Percentiles rank a stretch among this genome's conserved stretches.
phyloP scores from a whole-genome alignment of 2,797 vertebrate genomes.

The Selene dorsalis region DNA sequence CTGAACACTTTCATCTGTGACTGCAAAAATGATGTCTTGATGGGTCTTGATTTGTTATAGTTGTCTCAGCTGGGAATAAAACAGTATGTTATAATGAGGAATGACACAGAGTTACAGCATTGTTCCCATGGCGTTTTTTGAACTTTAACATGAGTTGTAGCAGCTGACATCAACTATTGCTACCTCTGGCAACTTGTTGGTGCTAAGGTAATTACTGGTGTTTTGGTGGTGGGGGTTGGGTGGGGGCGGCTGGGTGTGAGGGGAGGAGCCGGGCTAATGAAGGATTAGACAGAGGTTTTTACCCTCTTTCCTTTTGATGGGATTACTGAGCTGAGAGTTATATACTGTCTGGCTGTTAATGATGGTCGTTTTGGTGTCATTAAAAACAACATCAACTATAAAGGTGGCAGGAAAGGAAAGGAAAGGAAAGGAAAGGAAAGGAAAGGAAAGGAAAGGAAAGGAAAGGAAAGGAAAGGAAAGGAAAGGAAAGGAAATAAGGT shows the following conservation, averaged over 20 bases:
- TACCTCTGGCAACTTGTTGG: slow-evolving; percentile 80
- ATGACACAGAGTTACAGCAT: slow-evolving; percentile 28
- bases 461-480: slow-evolving; percentile 17
- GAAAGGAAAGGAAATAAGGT: slow-evolving; percentile 26
- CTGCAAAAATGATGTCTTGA: neutral
- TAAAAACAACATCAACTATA: slow-evolving; percentile 73
- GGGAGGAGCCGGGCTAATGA: slow-evolving; percentile 82
- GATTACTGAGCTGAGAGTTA: slow-evolving; percentile 77
- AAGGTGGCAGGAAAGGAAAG: slow-evolving; percentile 46
- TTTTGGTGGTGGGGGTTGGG: slow-evolving; percentile 37
- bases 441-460: slow-evolving; percentile 30
- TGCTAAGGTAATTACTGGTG: slow-evolving; percentile 77
- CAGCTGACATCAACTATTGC: slow-evolving; percentile 63
- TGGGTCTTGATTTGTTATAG: slow-evolving; percentile 23
- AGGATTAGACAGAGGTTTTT: slow-evolving; percentile 81
- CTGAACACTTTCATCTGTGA: neutral
- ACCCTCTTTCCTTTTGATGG: slow-evolving; percentile 83
- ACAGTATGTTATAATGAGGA: slow-evolving; percentile 20
- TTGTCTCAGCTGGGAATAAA: neutral
- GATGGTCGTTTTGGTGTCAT: slow-evolving; percentile 76
- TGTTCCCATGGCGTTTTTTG: slow-evolving; percentile 45
- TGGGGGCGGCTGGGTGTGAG: slow-evolving; percentile 48
- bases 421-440: slow-evolving; percentile 13
- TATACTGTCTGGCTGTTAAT: slow-evolving; percentile 75
- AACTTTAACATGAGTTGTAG: slow-evolving; percentile 53